Conservation (phyloP, 2,888 invertebrate genomes). For the Lithophane socia region DNA sequence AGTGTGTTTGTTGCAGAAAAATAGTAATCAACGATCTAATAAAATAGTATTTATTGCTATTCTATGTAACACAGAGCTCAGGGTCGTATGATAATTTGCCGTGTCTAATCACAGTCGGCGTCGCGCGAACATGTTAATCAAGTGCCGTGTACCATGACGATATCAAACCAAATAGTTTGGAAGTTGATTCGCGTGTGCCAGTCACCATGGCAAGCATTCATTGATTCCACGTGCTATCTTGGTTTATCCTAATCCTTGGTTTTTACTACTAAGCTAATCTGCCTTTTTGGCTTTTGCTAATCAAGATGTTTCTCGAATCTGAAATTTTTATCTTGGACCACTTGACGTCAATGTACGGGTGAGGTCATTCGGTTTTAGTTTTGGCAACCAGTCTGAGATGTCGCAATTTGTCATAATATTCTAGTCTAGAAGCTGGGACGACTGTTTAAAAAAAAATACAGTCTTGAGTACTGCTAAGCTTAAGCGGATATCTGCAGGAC, state of each 20-base stretch:
- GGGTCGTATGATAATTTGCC: conserved; percentile 63
- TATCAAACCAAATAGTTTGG: conserved; percentile 47
- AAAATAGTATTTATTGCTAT: conserved; percentile 38
- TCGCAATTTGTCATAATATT: conserved; percentile 23
- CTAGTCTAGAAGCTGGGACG: conserved; percentile 18
- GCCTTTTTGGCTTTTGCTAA: neutral
- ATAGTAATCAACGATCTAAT: conserved; percentile 33
- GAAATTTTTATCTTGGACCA: conserved; percentile 19
- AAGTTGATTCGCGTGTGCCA: conserved; percentile 43
- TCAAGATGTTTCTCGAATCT: neutral
- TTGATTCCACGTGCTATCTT: conserved; percentile 14
- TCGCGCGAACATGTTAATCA: conserved; percentile 58
- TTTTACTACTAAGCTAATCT: neutral
- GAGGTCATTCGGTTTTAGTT: conserved; percentile 33
- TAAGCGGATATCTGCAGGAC: neutral
- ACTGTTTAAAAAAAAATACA: neutral
- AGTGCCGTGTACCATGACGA: conserved; percentile 58
- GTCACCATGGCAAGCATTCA: conserved; percentile 19
- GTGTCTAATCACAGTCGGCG: conserved; percentile 53
- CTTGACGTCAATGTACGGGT: neutral
- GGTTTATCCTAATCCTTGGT: neutral
- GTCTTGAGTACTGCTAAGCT: too few relatives aligned
- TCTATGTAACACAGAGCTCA: conserved; percentile 42
- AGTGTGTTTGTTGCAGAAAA: conserved; percentile 28
- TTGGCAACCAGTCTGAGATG: conserved; percentile 37